Evolutionary conservation across 1,140 invertebrate genomes (phyloP).

Genomic region (Amyelois transitella): DNA sequence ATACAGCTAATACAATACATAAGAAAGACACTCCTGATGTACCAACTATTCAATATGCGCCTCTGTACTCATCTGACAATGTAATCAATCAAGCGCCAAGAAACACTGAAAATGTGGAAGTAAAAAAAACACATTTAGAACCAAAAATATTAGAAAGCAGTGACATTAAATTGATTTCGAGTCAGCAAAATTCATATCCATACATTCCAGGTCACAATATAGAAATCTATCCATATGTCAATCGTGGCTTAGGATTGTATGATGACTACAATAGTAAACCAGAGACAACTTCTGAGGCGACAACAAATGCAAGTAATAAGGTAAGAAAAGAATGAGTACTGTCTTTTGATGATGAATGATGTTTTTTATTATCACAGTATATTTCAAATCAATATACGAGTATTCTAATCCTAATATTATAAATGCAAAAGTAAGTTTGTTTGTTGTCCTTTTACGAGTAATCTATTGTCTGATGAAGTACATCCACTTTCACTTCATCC

Average conservation of each 20-base stretch:
- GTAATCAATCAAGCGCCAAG: not conserved
- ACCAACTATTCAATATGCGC: constrained; percentile 8
- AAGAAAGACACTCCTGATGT: not conserved
- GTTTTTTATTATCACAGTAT: too few species aligned
- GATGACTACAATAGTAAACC: constrained; percentile 14
- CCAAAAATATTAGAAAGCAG: not conserved
- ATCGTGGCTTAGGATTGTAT: constrained; percentile 15
- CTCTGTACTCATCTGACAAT: not conserved
- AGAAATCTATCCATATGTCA: constrained; percentile 12
- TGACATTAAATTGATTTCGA: not conserved
- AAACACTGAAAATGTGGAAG: not conserved
- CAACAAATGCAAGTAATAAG: not conserved
- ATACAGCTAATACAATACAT: not conserved
- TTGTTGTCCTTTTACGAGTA: too few species aligned
- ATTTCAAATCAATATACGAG: too few species aligned
- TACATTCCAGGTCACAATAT: constrained; percentile 10
- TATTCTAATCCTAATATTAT: too few species aligned
- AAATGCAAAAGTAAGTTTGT: too few species aligned
- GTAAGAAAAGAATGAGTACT: not conserved
- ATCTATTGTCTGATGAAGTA: too few species aligned
- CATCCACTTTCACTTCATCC: too few species aligned
- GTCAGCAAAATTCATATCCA: not conserved
- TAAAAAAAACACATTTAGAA: not conserved
- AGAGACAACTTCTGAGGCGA: not conserved
- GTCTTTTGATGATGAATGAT: too few species aligned